These are phyloP conservation scores for Mormyrus hasselquistii DNA, from an alignment of 2,797 vertebrate genomes.

Conservation along the genomic window DNA sequence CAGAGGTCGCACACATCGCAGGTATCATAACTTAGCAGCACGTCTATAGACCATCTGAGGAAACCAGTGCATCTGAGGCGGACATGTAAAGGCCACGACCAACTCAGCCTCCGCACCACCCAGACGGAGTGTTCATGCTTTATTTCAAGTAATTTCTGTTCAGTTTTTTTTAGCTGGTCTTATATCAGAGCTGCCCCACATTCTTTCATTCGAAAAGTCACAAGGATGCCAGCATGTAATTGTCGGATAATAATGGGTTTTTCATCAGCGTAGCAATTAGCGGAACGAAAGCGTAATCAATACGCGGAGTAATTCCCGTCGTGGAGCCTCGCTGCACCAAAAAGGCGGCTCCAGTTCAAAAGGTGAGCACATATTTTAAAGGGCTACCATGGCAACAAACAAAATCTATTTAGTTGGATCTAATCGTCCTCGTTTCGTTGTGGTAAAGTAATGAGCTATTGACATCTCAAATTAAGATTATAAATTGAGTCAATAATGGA, in stretches of 20 bases:
- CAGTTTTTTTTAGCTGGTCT: not conserved
- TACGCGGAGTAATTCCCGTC: not conserved
- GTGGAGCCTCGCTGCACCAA: not conserved
- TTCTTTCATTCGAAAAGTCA: not conserved
- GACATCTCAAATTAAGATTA: slow-evolving; percentile 8
- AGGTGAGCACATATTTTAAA: slow-evolving; percentile 8
- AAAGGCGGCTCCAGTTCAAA: not conserved
- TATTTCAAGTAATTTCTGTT: not conserved
- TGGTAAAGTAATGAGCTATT: slow-evolving; percentile 7
- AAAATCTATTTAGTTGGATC: slow-evolving; percentile 1
- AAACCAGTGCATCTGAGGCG: not conserved
- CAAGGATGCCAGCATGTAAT: not conserved
- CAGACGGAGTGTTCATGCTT: not conserved
- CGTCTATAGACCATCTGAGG: not conserved
- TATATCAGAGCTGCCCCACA: not conserved
- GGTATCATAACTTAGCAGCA: not conserved
- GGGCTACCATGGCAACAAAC: not conserved
- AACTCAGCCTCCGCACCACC: not conserved
- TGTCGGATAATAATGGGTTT: not conserved
- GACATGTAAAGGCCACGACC: not conserved
- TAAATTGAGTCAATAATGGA: not conserved
- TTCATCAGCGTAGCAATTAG: not conserved
- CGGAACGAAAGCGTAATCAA: not conserved
- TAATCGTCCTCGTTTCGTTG: not conserved
- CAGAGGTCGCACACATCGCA: not conserved